phyloP scores from a whole-genome alignment of 2,113 vertebrate species.

The Capricornis sumatraensis region DNA sequence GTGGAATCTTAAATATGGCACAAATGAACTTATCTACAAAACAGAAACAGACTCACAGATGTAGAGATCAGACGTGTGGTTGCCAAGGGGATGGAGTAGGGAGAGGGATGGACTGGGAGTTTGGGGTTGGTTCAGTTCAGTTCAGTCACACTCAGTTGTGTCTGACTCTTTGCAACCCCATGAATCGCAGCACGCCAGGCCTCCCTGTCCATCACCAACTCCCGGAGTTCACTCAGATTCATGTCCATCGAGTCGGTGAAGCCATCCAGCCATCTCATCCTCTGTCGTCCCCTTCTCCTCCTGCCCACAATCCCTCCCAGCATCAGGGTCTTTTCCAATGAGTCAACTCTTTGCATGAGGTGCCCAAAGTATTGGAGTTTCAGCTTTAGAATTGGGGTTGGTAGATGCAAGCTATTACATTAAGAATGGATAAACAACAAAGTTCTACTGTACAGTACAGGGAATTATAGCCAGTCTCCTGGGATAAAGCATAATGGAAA shows the following conservation, averaged over 20 bases:
- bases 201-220: no score
- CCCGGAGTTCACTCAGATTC: no score
- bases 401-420: background rate
- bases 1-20: background rate
- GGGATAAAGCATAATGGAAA: background rate
- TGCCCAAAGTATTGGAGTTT: no score
- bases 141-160: no score
- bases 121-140: background rate
- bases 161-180: no score
- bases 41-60: background rate
- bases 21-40: background rate
- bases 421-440: background rate
- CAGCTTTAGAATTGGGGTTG: background rate
- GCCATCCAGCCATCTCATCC: no score
- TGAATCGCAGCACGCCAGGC: no score
- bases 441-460: background rate
- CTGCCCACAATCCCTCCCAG: no score
- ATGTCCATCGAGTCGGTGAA: no score
- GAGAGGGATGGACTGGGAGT: background rate
- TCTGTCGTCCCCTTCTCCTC: no score
- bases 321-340: no score
- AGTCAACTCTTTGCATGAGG: no score
- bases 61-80: background rate
- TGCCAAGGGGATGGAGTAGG: background rate
- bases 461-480: background rate